A percentile compares a stretch with the other conserved stretches of the same genome.
These are phyloP conservation scores for Epinephelus coioides DNA, from an alignment of 2,797 vertebrate species.

Conservation along the genomic window DNA sequence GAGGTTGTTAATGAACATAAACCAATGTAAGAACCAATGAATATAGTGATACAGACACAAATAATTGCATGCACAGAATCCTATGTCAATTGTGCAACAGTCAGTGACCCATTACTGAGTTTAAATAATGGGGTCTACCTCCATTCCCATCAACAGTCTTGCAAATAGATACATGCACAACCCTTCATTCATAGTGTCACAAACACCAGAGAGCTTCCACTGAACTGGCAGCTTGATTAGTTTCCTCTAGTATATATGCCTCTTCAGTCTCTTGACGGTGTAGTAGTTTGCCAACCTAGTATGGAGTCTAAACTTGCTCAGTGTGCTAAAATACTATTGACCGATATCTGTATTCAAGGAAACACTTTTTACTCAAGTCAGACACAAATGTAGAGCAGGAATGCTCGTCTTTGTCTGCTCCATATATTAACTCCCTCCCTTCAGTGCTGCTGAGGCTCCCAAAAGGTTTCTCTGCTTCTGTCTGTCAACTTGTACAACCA, in stretches of 20 bases:
- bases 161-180: background rate
- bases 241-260: background rate
- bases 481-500: slow-evolving; percentile 16
- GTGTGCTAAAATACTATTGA: background rate
- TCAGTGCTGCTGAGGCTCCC: slow-evolving; percentile 11
- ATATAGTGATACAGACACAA: slow-evolving; percentile 13
- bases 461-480: background rate
- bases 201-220: background rate
- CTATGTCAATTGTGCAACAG: background rate
- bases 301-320: background rate
- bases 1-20: slow-evolving; percentile 33
- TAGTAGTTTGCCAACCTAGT: background rate
- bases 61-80: slow-evolving; percentile 32
- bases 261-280: slow-evolving; percentile 10
- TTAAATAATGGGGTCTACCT: slow-evolving; percentile 16
- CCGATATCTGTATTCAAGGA: background rate
- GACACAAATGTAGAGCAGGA: background rate
- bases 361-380: background rate
- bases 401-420: background rate
- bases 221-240: slow-evolving; percentile 4
- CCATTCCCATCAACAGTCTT: background rate
- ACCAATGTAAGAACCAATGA: slow-evolving; percentile 27
- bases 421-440: slow-evolving; percentile 1
- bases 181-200: slow-evolving; percentile 5
- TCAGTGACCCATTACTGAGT: slow-evolving; percentile 13